phyloP scores from a whole-genome alignment of 2,888 invertebrate species.

The Gerosis bhagava region DNA sequence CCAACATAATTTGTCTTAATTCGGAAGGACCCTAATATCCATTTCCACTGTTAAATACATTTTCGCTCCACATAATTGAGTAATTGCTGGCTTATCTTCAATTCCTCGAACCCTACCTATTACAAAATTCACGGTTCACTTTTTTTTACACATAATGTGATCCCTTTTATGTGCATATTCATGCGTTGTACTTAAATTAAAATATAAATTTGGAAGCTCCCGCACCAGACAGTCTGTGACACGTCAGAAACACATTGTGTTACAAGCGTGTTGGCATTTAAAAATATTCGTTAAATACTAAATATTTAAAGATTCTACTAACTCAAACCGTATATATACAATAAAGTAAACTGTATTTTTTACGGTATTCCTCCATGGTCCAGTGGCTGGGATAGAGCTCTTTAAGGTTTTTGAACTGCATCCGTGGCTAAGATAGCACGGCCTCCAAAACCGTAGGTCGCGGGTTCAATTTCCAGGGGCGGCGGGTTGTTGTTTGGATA shows the following conservation, averaged over 20 bases:
- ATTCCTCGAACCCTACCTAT: slow-evolving; percentile 26
- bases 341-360: neutral
- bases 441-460: too few species aligned
- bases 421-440: too few species aligned
- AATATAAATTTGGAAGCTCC: slow-evolving; percentile 37
- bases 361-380: neutral
- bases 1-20: slow-evolving; percentile 55
- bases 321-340: too few species aligned
- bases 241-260: slow-evolving; percentile 52
- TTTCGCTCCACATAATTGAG: slow-evolving; percentile 44
- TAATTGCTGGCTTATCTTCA: slow-evolving; percentile 36
- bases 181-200: slow-evolving; percentile 44
- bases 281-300: slow-evolving; percentile 38
- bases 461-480: too few species aligned
- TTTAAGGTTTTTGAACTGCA: too few species aligned
- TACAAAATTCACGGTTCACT: slow-evolving; percentile 48
- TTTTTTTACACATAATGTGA: slow-evolving; percentile 45
- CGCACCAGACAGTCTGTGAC: slow-evolving; percentile 29
- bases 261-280: slow-evolving; percentile 41
- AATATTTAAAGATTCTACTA: too few species aligned
- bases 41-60: slow-evolving; percentile 49
- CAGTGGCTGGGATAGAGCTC: too few species aligned
- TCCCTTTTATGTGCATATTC: slow-evolving; percentile 78
- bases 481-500: too few species aligned
- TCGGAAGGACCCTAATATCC: slow-evolving; percentile 48